Evolutionary conservation across 2,113 vertebrate species (phyloP), one percentile per base, ranked within the genome.

Genomic region (Amblyornis subalaris): DNA sequence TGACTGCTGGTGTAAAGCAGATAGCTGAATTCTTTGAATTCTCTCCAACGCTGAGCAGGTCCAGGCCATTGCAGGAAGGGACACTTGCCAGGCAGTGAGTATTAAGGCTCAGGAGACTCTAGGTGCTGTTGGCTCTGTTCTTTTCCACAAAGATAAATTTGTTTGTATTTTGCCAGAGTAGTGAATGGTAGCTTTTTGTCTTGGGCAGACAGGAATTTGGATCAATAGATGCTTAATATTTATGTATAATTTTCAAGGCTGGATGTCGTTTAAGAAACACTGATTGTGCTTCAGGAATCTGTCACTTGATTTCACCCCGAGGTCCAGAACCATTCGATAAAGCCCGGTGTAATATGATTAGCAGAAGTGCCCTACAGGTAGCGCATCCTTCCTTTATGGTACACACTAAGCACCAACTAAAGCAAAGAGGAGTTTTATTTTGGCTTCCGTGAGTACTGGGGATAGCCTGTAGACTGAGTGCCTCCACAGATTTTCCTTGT

Each of bases 11-110:
- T 51, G 40, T 99, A 78, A 97, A 97, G 92, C 89, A 97, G 83
- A 96, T 98, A 58, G 93, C 97, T 40, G 91, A 86, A 20, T 98
- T 98, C 90, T 97, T 98, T 26, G 97, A 97, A 71, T 97, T 98
- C 81, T 95, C 48, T 61, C 74, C 98, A 94, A 88, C 33, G 93
- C 96, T 11, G 96, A 96, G 62, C 98, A 98, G 95, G 91, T 98
- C 42, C 95, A 97, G 91, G 65, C 88, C 31, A 79, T 98, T 85
- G 81, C 98, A 1, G 92, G 94, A 31, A 95, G 78, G 15, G 97
- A 96, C 53, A 96, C 96, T 73, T 99, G 98, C 90, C 96, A 79
- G 23, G 96, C 97, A 38, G 97, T 98, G 98, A 97, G 89, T 62
- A 71, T 97, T 9, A 98, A 89, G 51, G 95, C 97, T 8, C 79